Evolutionary conservation across 2,888 invertebrate species (phyloP), one percentile per base, ranked within the genome.

Genomic region (Tyria jacobaeae): DNA sequence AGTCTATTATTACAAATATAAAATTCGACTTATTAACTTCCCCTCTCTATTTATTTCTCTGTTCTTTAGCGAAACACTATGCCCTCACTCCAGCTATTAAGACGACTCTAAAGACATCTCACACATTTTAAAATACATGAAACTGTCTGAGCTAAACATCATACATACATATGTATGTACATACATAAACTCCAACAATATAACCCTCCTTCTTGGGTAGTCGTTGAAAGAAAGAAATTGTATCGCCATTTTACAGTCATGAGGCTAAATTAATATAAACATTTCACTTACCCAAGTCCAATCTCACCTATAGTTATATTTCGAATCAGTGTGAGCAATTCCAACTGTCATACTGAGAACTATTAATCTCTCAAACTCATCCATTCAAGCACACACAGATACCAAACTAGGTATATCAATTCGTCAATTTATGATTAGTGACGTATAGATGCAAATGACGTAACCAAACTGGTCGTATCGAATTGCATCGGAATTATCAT

Each of bases 391-490:
- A 59, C 24, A 25, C 27, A 52, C 25, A 68, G 51, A 44, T 27
- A 25, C 9, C 27, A 7, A 6, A 31, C 34, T 17, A n/a, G n/a
- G n/a, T n/a, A 57, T 31, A 66, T 34, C 59, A 56, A 73, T 73
- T 75, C 70, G 77, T 76, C 79, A 77, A 77, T 77, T n/a, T 79
- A 72, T 77, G 73, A 76, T 80, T 80, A 81, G 70, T 66, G 57
- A 65, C 68, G 68, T 70, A 74, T 70, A 70, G 71, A 81, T 74
- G 76, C 73, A 80, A 79, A 80, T 79, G 73, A 72, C 66, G 66
- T 56, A 60, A 59, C 64, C 61, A 74, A 82, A 79, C 82, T 76
- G 79, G 63, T 58, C 66, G 67, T 75, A 74, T 76, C 71, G 71
- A 73, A 81, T 75, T 67, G 75, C 68, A 60, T 64, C 63, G 44